Evolutionary conservation across 2,113 vertebrate species (phyloP).

Genomic region (Baryphthengus martii): DNA sequence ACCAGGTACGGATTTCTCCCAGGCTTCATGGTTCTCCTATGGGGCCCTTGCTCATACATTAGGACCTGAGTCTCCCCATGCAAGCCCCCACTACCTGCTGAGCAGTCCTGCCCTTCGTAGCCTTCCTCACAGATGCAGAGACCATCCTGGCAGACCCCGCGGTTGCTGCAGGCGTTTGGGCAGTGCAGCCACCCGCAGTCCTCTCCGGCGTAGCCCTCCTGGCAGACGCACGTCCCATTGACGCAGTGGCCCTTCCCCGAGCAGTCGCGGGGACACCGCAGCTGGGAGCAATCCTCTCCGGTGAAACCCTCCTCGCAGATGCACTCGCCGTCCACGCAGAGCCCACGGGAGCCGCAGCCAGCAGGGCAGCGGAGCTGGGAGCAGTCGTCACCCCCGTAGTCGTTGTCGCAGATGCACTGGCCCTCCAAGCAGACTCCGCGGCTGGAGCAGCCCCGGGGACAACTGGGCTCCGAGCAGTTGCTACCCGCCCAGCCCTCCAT

Average conservation of each 20-base stretch:
- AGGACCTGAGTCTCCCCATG: background rate
- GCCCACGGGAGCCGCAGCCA: slow-evolving; percentile 87
- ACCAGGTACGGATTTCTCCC: background rate
- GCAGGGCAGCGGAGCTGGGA: slow-evolving; percentile 85
- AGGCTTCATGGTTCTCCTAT: accelerated
- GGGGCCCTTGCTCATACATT: background rate
- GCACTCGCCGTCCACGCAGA: slow-evolving; percentile 93
- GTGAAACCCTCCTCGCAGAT: slow-evolving; percentile 90
- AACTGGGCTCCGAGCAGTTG: slow-evolving; percentile 92
- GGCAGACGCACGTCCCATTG: slow-evolving; percentile 89
- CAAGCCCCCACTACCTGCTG: slow-evolving; percentile 78
- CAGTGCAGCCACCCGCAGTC: slow-evolving; percentile 87
- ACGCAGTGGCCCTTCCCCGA: slow-evolving; percentile 85
- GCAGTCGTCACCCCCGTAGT: slow-evolving; percentile 91
- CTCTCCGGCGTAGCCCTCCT: slow-evolving; percentile 84
- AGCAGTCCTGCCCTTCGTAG: slow-evolving; percentile 91
- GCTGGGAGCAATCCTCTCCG: slow-evolving; percentile 86
- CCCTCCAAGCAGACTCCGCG: slow-evolving; percentile 90
- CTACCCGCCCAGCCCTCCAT: slow-evolving; percentile 91
- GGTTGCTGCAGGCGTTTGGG: slow-evolving; percentile 87
- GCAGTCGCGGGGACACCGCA: slow-evolving; percentile 90
- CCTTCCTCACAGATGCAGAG: slow-evolving; percentile 89
- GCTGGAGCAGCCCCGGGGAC: slow-evolving; percentile 89
- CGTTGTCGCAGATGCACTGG: slow-evolving; percentile 89
- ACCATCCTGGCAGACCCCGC: slow-evolving; percentile 85